phyloP scores from a whole-genome alignment of 2,888 invertebrate genomes.

The Onchidella celtica region DNA sequence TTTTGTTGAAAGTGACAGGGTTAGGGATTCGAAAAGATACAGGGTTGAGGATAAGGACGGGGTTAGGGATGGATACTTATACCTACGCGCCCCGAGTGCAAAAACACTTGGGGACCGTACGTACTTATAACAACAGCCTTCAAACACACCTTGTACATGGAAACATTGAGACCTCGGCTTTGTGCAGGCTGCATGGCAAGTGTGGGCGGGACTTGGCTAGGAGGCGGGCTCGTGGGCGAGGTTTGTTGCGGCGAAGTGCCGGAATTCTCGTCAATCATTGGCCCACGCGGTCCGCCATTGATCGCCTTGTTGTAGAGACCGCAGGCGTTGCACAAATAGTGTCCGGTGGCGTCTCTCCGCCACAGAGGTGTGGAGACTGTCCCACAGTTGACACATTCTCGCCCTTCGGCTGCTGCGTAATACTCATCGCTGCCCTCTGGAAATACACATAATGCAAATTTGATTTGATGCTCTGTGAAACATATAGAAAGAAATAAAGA shows the following conservation, averaged over 20 bases:
- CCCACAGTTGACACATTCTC: conserved; percentile 98
- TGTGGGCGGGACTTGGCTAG: not conserved
- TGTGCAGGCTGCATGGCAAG: conserved; percentile 4
- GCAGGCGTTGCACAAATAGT: conserved; percentile 99
- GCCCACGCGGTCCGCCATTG: conserved; percentile 27
- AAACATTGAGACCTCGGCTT: not conserved
- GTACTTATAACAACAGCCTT: no score
- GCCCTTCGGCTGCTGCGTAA: conserved; percentile 86
- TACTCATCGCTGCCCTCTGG: conserved; percentile 67
- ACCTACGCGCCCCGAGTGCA: no score
- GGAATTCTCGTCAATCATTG: conserved; percentile 42
- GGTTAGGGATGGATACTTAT: no score
- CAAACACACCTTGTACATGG: not conserved
- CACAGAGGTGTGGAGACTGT: conserved; percentile 97
- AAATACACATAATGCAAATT: not conserved
- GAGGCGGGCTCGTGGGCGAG: conserved; percentile 27
- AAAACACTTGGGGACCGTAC: no score
- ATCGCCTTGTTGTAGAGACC: conserved; percentile 92
- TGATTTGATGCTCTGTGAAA: no score
- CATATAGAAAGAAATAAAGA: no score
- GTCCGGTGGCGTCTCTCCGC: conserved; percentile 97
- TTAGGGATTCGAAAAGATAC: no score
- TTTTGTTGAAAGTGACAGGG: no score
- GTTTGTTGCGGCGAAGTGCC: conserved; percentile 26
- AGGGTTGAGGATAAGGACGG: no score